Conservation (phyloP, 2,797 vertebrate genomes). For the Alosa sapidissima region DNA sequence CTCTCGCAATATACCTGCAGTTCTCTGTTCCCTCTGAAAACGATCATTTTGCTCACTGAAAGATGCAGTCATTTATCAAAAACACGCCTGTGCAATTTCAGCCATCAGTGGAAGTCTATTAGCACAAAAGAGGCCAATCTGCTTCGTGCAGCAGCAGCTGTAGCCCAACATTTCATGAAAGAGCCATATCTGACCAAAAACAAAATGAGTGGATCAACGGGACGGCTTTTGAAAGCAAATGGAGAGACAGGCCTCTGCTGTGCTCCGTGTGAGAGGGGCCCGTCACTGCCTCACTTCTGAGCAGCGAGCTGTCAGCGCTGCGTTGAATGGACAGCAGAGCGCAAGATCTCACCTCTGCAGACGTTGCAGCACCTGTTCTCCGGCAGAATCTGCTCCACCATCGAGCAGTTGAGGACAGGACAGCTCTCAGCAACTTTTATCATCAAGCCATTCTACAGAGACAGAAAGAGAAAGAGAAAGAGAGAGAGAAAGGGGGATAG, state of each 20-base stretch:
- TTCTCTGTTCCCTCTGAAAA: background rate
- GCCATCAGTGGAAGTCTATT: background rate
- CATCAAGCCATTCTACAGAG: constrained; percentile 85
- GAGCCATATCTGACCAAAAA: background rate
- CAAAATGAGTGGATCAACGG: background rate
- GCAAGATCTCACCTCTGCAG: constrained; percentile 82
- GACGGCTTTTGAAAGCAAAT: background rate
- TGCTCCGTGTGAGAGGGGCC: constrained; percentile 23
- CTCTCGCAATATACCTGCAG: background rate
- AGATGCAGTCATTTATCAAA: background rate
- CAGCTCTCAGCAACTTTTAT: constrained; percentile 85
- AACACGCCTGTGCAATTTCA: background rate
- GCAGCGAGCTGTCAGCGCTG: background rate
- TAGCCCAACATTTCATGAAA: background rate
- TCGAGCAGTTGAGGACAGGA: constrained; percentile 86
- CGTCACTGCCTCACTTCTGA: constrained; percentile 29
- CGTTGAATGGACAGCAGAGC: background rate
- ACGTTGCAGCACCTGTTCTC: constrained; percentile 92
- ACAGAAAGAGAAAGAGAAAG: background rate
- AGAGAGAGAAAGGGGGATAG: background rate
- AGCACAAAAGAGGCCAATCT: background rate
- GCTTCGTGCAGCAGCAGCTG: background rate
- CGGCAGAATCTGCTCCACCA: constrained; percentile 82
- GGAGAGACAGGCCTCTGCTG: background rate
- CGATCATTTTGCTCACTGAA: background rate